Percentiles rank a stretch among this genome's conserved stretches.
Evolutionary conservation across 2,888 invertebrate species (phyloP).

Genomic region (Meta bourneti): DNA sequence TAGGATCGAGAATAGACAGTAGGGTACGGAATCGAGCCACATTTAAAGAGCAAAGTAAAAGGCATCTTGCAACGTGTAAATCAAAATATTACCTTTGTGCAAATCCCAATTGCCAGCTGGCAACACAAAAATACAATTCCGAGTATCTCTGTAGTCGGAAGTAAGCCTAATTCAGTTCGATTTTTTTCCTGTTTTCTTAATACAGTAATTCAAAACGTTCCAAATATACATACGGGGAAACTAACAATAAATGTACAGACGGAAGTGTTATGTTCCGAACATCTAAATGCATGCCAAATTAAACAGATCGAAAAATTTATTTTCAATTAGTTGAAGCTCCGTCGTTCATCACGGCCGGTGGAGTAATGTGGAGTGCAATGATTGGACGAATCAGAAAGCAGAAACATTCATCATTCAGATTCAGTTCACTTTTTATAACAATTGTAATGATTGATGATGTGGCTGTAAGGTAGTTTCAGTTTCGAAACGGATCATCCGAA

Average conservation of each 20-base stretch:
- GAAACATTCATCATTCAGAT: constrained; percentile 29
- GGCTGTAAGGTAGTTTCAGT: not conserved
- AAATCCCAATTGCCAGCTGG: constrained; percentile 64
- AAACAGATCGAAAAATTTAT: constrained; percentile 37
- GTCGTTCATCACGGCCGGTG: constrained; percentile 67
- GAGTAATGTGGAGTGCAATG: constrained; percentile 67
- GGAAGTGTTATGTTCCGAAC: constrained; percentile 52
- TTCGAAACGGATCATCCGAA: not conserved
- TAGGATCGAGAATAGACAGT: not conserved
- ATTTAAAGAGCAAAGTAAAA: not conserved
- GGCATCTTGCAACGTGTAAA: constrained; percentile 42
- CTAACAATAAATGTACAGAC: constrained; percentile 29
- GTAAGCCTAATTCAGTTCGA: constrained; percentile 55
- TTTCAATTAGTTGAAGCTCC: constrained; percentile 32
- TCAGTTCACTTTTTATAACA: constrained; percentile 39
- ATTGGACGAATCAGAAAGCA: constrained; percentile 67
- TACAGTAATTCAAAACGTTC: constrained; percentile 16
- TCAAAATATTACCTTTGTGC: constrained; percentile 43
- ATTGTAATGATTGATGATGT: not conserved
- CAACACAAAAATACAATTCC: constrained; percentile 54
- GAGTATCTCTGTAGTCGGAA: constrained; percentile 34
- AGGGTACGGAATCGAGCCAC: not conserved
- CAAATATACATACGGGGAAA: constrained; percentile 37
- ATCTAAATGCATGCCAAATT: constrained; percentile 70
- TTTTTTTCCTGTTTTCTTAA: constrained; percentile 30